Evolutionary conservation across 2,113 vertebrate species (phyloP).

Genomic region (Marmota monax): DNA sequence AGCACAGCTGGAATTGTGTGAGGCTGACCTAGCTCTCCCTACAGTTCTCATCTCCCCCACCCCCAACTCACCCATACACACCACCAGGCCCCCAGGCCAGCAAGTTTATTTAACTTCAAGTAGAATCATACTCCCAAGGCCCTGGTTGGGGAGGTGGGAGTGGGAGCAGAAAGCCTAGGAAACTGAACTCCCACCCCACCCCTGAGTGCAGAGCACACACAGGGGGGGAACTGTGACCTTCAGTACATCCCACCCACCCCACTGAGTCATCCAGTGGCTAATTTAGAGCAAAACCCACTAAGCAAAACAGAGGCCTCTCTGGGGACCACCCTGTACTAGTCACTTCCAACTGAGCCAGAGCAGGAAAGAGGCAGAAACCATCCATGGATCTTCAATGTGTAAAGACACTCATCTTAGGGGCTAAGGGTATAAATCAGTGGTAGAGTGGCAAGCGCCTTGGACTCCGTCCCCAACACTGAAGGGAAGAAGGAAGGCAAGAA

Average conservation of each 20-base stretch:
- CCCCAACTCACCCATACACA: neutral
- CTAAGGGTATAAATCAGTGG: neutral
- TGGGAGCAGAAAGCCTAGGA: neutral
- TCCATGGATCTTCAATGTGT: neutral
- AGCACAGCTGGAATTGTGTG: neutral
- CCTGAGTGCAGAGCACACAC: neutral
- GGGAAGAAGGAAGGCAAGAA: neutral
- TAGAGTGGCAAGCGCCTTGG: neutral
- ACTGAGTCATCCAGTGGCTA: constrained; percentile 61
- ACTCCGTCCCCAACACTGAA: neutral
- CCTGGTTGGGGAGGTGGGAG: neutral
- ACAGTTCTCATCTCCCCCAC: neutral
- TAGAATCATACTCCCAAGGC: neutral
- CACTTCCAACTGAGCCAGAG: constrained; percentile 27
- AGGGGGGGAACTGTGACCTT: constrained; percentile 22
- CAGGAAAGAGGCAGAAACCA: neutral
- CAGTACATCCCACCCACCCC: neutral
- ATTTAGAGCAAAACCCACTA: constrained; percentile 48
- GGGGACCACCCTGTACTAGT: constrained; percentile 20
- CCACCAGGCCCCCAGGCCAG: neutral
- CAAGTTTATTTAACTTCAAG: neutral
- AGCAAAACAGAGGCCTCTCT: constrained; percentile 49
- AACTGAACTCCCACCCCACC: neutral
- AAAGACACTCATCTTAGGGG: neutral
- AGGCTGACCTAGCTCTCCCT: neutral